Conservation (phyloP, 1,140 invertebrate species). For the Orchestia grillus region DNA sequence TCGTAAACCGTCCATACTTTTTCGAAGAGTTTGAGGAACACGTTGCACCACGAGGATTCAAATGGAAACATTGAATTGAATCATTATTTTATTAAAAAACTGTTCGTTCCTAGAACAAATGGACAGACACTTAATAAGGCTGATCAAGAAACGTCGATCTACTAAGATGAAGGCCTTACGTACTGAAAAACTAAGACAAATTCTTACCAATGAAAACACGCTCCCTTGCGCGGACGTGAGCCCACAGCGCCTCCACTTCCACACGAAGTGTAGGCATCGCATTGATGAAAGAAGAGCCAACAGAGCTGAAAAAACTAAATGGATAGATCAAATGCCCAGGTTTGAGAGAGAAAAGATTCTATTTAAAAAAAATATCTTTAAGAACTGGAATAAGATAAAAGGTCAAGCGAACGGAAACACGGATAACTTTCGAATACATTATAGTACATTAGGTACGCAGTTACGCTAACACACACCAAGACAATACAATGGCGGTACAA, state of each 20-base stretch:
- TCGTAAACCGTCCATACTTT: too few species aligned
- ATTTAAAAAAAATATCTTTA: neutral
- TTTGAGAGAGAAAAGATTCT: neutral
- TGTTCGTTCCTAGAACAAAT: neutral
- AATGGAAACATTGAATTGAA: neutral
- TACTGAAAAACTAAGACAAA: neutral
- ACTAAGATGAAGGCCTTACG: neutral
- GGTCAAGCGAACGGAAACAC: neutral
- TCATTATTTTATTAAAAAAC: slow-evolving; percentile 12
- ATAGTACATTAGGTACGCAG: neutral
- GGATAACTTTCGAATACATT: neutral
- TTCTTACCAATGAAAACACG: neutral
- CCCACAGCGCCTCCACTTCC: neutral
- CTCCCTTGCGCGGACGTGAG: neutral
- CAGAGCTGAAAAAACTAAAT: neutral
- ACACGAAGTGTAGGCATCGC: neutral
- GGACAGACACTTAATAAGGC: neutral
- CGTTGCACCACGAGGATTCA: neutral
- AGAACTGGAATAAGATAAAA: neutral
- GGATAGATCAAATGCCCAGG: neutral
- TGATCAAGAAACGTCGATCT: neutral
- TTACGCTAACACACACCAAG: slow-evolving; percentile 48
- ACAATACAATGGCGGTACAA: slow-evolving; percentile 46
- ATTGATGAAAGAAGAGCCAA: neutral
- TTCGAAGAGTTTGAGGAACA: neutral